Conservation (phyloP, 1,140 invertebrate genomes). For the Zaprionus davidi region DNA sequence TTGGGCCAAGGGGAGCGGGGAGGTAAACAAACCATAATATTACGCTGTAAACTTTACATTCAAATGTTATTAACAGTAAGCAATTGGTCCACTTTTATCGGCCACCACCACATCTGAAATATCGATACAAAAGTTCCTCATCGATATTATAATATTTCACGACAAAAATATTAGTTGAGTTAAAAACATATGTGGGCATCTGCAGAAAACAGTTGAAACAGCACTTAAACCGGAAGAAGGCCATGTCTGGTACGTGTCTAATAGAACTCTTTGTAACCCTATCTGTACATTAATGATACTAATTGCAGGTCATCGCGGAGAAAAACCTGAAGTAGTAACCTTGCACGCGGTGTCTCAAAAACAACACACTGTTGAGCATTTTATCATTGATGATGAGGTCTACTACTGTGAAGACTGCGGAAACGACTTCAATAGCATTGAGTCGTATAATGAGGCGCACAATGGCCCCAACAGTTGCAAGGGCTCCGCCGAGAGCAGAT, state of each 20-base stretch:
- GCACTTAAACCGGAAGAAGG: slow-evolving; percentile 34
- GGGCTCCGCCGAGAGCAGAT: slow-evolving; percentile 2
- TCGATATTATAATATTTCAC: slow-evolving; percentile 14
- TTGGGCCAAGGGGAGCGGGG: no score
- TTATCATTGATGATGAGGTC: slow-evolving; percentile 30
- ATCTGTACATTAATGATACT: neutral
- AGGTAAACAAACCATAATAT: neutral
- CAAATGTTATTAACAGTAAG: neutral
- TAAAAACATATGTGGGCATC: slow-evolving; percentile 17
- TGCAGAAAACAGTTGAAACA: slow-evolving; percentile 2
- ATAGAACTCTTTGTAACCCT: neutral
- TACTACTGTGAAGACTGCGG: slow-evolving; percentile 59
- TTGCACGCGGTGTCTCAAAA: slow-evolving; percentile 52
- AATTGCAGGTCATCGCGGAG: slow-evolving; percentile 22
- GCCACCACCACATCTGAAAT: neutral
- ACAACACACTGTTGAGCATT: slow-evolving; percentile 22
- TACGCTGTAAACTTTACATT: neutral
- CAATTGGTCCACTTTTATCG: neutral
- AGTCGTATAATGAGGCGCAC: slow-evolving; percentile 47
- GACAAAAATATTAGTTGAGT: slow-evolving; percentile 14
- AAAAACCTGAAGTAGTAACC: neutral
- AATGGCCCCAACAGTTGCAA: slow-evolving; percentile 8
- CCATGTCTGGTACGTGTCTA: slow-evolving; percentile 52
- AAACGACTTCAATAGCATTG: slow-evolving; percentile 44
- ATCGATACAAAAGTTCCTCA: neutral